Evolutionary conservation across 2,797 vertebrate genomes (phyloP), one percentile per base, ranked within the genome.

Genomic region (Leuciscus waleckii): DNA sequence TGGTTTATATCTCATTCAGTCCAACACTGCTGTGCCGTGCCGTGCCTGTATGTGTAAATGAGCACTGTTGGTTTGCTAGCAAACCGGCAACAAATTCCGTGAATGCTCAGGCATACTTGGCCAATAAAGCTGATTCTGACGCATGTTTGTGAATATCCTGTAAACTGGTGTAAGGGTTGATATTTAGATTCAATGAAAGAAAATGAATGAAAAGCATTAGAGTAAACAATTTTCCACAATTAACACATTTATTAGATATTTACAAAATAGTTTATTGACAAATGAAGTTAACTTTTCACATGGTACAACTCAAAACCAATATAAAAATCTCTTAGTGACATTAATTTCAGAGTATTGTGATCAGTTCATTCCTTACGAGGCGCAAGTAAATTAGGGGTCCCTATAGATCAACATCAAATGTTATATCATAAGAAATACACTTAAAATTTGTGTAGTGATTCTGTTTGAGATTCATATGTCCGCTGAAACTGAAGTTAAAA

Each of bases 201-300:
- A 58, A 43, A 19, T 26, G 0, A 68, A 49, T 35, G 10, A 81
- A 21, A 56, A 39, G 11, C 2, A 65, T 26, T 39, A 32, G 13
- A 46, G 8, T n/a, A 43, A 84, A 74, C 26, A 2, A 29, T n/a
- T 46, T 70, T 61, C 19, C 51, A 37, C 39, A 82, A 83, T 73
- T 14, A 85, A 69, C 85, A 88, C 89, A 79, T 84, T 84, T 87
- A 88, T 58, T 87, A 87, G 73, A 41, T 84, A 85, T 83, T 87
- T 81, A 85, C 74, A 87, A 79, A 58, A 32, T 61, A 70, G 35
- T 85, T 85, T 86, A 65, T 82, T 75, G 41, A 85, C 41, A 83
- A 87, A 56, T 87, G 41, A 83, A 29, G 35, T 71, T 61, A 75
- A 49, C 23, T 69, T 69, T 65, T 32, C 61, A 41, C 26, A 46